These are phyloP conservation scores for Cetonia aurata DNA, from an alignment of 2,888 invertebrate genomes.

Conservation along the genomic window DNA sequence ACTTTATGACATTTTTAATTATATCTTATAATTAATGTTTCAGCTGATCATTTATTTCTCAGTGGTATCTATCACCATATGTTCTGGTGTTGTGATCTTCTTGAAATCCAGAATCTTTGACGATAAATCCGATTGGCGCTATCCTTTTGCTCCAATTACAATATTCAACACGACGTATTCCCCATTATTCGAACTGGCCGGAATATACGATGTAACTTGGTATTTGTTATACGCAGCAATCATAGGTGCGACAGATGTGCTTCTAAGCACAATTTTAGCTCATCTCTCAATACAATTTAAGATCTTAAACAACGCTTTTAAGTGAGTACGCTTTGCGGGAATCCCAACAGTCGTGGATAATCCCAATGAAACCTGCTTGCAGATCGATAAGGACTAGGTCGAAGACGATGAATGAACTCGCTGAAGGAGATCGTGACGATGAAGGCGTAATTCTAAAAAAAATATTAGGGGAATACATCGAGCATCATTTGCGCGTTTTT, in stretches of 20 bases:
- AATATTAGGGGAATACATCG: constrained; percentile 47
- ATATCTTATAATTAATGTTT: not conserved
- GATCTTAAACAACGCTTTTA: constrained; percentile 49
- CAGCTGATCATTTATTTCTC: constrained; percentile 43
- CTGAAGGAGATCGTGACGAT: not conserved
- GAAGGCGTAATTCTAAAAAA: constrained; percentile 3
- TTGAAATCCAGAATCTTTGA: constrained; percentile 41
- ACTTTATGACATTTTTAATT: too few species aligned
- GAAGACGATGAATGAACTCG: not conserved
- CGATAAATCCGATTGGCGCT: constrained; percentile 43
- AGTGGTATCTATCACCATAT: constrained; percentile 43
- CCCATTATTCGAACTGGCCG: constrained; percentile 42
- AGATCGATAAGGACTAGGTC: constrained; percentile 25
- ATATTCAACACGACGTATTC: constrained; percentile 40
- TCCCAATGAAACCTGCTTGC: not conserved
- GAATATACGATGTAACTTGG: constrained; percentile 44
- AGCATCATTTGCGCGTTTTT: constrained; percentile 49
- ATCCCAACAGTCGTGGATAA: not conserved
- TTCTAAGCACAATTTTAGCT: constrained; percentile 47
- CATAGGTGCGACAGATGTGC: constrained; percentile 44
- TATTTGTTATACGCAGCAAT: constrained; percentile 44
- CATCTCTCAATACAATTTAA: constrained; percentile 49
- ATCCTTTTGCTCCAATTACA: constrained; percentile 45
- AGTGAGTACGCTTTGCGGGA: constrained; percentile 14
- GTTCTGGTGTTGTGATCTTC: constrained; percentile 39